Base-by-base conservation (phyloP, 2,888 invertebrate genomes). In the Ariolimax columbianus region DNA sequence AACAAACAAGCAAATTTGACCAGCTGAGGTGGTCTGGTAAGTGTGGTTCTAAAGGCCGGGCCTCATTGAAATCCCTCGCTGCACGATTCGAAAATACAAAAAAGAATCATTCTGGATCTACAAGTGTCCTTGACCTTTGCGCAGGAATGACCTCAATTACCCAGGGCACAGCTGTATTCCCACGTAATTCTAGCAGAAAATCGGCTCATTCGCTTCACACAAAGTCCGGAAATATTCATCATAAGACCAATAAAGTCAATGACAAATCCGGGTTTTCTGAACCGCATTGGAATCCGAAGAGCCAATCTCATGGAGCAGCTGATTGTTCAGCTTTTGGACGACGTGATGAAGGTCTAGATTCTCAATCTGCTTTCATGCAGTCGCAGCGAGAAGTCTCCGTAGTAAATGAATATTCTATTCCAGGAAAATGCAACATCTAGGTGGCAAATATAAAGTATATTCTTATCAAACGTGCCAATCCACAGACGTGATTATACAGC, bases 61-160 rank as follows among this genome's bases (percentile, higher is more conserved):
- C 17, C 4, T 63, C 63, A 23, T 40, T 78, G 9, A 78, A 63
- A 40, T 40, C 63, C 40, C 33, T 19, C 38, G 38, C 30, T 36
- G 40, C 17, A 26, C 33, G n/a, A 36, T 40, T 40, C 30, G 63
- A 78, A n/a, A 73, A 30, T 38, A 70, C 38, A 7, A 73, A 43
- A 6, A 70, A 70, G 17, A 73, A n/a, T 36, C 17, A 63, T 19
- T 40, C 33, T 4, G 14, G 40, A 63, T n/a, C 78, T 38, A 63
- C 78, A 78, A 63, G 78, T 78, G 78, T 19, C 63, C 78, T 78
- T 78, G 78, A 78, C 40, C 30, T 63, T n/a, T 63, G 40, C 63
- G 40, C 63, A n/a, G n/a, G 40, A 36, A 7, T 78, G 63, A 59
- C 63, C 30, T 26, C 59, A 7, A 14, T 47, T 43, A 73, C 19